phyloP scores from a whole-genome alignment of 2,888 invertebrate genomes.

The Apodemia hepburni region DNA sequence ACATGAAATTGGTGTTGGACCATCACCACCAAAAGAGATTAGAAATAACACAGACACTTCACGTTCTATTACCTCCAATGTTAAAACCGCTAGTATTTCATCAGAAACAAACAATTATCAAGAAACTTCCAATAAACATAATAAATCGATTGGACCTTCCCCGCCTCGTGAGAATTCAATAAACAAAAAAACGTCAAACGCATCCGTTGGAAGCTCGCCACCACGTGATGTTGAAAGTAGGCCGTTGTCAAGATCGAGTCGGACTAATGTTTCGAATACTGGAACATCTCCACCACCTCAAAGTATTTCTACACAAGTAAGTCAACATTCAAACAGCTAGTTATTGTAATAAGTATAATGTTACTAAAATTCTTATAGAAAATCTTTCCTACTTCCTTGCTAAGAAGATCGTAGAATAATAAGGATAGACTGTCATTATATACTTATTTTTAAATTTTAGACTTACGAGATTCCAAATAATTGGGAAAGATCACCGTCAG shows the following conservation, averaged over 20 bases:
- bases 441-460: slow-evolving; percentile 38
- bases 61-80: slow-evolving; percentile 17
- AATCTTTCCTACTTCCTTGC: no score
- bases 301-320: slow-evolving; percentile 91
- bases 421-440: no score
- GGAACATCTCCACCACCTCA: slow-evolving; percentile 94
- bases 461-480: slow-evolving; percentile 69
- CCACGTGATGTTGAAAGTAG: slow-evolving; percentile 45
- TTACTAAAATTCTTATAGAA: neutral
- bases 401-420: no score
- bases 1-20: slow-evolving; percentile 65
- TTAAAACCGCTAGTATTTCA: slow-evolving; percentile 36
- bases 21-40: slow-evolving; percentile 62
- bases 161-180: slow-evolving; percentile 50
- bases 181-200: slow-evolving; percentile 43
- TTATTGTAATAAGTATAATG: neutral
- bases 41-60: slow-evolving; percentile 29
- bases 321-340: slow-evolving; percentile 3
- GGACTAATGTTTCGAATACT: slow-evolving; percentile 77
- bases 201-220: slow-evolving; percentile 76
- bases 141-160: slow-evolving; percentile 59
- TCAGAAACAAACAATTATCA: slow-evolving; percentile 26
- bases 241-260: slow-evolving; percentile 40
- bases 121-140: slow-evolving; percentile 44
- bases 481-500: slow-evolving; percentile 56